These are phyloP conservation scores for Platyrinchus mystaceus DNA, from an alignment of 2,797 vertebrate genomes.

Conservation along the genomic window DNA sequence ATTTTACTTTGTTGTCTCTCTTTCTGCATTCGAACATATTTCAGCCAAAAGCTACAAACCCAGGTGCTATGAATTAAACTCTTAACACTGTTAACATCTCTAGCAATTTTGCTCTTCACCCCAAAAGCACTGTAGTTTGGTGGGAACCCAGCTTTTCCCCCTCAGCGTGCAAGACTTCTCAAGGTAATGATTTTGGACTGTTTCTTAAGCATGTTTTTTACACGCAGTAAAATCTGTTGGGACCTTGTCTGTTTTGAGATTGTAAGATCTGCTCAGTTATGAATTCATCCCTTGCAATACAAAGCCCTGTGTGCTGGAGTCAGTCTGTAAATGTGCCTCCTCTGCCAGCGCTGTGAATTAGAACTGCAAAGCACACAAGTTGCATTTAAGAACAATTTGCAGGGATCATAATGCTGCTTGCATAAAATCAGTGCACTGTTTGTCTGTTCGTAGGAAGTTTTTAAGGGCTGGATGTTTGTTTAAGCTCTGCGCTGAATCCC, in stretches of 20 bases:
- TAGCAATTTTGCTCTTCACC: neutral
- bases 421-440: neutral
- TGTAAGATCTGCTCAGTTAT: neutral
- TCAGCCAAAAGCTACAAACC: neutral
- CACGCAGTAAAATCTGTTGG: neutral
- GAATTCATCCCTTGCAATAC: neutral
- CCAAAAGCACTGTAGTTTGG: neutral
- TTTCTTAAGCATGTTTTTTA: neutral
- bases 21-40: neutral
- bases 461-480: constrained; percentile 42
- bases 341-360: neutral
- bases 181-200: neutral
- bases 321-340: neutral
- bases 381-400: neutral
- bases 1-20: neutral
- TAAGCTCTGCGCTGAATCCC: constrained; percentile 10
- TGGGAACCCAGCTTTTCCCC: neutral
- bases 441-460: neutral
- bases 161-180: neutral
- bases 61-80: neutral
- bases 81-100: rapidly evolving
- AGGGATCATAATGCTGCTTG: neutral
- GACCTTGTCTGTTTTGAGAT: neutral
- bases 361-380: neutral
- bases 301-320: neutral